Conservation (phyloP, 2,113 vertebrate genomes). For the Megalops atlanticus region DNA sequence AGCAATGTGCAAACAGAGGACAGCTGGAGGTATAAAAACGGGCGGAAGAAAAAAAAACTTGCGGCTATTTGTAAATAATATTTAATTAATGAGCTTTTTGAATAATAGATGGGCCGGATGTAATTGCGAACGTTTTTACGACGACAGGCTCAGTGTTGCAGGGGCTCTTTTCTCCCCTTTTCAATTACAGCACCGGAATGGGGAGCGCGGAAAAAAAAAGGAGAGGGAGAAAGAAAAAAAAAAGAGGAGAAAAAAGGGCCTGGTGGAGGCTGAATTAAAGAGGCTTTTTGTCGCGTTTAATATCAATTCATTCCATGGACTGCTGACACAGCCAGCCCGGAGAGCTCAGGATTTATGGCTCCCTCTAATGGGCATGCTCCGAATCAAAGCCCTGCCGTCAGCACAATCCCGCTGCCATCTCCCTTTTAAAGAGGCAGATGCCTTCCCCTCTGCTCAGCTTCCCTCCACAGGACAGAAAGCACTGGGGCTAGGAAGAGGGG, state of each 20-base stretch:
- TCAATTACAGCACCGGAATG: conserved; percentile 44
- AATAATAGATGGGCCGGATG: conserved; percentile 42
- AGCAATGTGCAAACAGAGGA: conserved; percentile 25
- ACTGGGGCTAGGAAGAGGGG: too few relatives aligned
- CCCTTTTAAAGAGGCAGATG: conserved; percentile 39
- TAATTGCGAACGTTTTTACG: conserved; percentile 48
- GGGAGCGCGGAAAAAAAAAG: conserved; percentile 24
- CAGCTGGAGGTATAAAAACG: conserved; percentile 22
- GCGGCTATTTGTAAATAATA: conserved; percentile 57
- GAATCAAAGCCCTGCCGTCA: conserved; percentile 75
- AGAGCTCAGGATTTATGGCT: conserved; percentile 79
- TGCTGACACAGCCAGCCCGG: conserved; percentile 83
- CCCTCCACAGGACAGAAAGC: neutral
- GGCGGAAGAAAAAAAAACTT: conserved; percentile 11
- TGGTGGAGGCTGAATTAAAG: conserved; percentile 76
- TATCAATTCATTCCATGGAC: conserved; percentile 82
- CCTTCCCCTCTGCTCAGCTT: conserved; percentile 27
- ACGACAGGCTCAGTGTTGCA: conserved; percentile 29
- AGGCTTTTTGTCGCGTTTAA: conserved; percentile 82
- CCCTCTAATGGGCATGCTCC: conserved; percentile 78
- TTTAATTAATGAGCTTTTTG: conserved; percentile 48
- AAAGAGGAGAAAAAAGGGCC: conserved; percentile 43
- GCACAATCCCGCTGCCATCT: conserved; percentile 67
- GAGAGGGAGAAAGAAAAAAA: conserved; percentile 39
- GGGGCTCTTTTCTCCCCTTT: conserved; percentile 49